A percentile compares a stretch with the other conserved stretches of the same genome.
phyloP scores from a whole-genome alignment of 2,888 invertebrate genomes.

The Synergus japonicus region DNA sequence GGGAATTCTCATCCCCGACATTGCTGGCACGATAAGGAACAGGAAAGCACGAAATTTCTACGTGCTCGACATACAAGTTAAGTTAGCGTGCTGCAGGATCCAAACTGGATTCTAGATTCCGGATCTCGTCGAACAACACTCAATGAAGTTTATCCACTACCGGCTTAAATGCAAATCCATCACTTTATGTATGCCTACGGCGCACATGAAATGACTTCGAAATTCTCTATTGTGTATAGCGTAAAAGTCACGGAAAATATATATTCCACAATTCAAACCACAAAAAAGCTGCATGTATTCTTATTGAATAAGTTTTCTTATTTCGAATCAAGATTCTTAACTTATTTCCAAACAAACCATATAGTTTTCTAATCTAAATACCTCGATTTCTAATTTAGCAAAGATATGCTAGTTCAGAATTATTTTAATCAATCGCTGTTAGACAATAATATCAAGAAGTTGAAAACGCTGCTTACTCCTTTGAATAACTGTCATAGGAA shows the following conservation, averaged over 20 bases:
- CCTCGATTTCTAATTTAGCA: background rate
- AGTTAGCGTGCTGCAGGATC: constrained; percentile 47
- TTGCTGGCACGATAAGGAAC: constrained; percentile 62
- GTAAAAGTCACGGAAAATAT: constrained; percentile 14
- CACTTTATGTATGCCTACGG: constrained; percentile 44
- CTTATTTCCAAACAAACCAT: background rate
- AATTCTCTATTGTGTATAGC: background rate
- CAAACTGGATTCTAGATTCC: constrained; percentile 59
- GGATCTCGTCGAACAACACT: constrained; percentile 57
- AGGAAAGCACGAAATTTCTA: constrained; percentile 69
- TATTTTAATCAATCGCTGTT: background rate
- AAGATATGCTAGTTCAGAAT: background rate
- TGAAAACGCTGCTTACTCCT: background rate
- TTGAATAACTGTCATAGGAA: background rate
- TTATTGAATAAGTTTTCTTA: too few species aligned
- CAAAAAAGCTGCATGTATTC: background rate
- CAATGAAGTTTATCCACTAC: constrained; percentile 59
- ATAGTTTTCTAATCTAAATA: background rate
- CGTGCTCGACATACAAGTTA: constrained; percentile 68
- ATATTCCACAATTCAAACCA: background rate
- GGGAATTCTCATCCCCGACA: constrained; percentile 47
- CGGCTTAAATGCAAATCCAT: constrained; percentile 60
- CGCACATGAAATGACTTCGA: constrained; percentile 30
- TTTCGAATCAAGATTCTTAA: background rate
- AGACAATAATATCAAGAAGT: background rate